Percentiles rank a stretch among this genome's conserved stretches.
Conservation (phyloP, 1,140 invertebrate genomes). For the Chrysoperla carnea region DNA sequence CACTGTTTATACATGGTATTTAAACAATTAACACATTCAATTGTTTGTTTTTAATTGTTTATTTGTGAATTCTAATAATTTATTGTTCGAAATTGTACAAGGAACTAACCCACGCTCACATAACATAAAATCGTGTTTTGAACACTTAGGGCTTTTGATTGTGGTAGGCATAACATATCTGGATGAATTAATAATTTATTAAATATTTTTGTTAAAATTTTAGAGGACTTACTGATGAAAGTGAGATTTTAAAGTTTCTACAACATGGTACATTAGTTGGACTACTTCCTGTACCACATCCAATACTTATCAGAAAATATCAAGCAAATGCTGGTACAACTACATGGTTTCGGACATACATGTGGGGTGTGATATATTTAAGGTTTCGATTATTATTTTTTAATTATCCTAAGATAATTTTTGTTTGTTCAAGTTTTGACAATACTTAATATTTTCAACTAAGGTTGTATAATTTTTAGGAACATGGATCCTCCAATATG, state of each 20-base stretch:
- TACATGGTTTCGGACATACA: constrained; percentile 97
- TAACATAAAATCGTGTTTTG: no score
- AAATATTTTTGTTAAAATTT: constrained; percentile 11
- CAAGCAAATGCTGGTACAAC: constrained; percentile 96
- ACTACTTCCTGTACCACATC: constrained; percentile 94
- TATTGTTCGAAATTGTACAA: no score
- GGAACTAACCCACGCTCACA: no score
- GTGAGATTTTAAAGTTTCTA: constrained; percentile 96
- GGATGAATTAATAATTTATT: no score
- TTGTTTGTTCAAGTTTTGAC: neutral
- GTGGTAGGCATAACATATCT: no score
- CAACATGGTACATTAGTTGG: constrained; percentile 98
- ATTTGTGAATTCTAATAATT: no score
- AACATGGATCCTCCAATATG: constrained; percentile 98
- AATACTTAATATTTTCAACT: constrained; percentile 2
- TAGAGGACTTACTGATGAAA: constrained; percentile 97
- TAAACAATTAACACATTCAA: no score
- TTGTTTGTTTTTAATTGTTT: no score
- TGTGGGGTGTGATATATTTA: constrained; percentile 99
- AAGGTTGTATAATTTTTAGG: constrained; percentile 34
- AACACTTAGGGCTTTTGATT: no score
- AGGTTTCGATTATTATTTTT: constrained; percentile 33
- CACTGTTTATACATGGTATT: no score
- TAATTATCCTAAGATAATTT: neutral
- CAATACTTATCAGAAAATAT: constrained; percentile 96